Base-by-base conservation (phyloP, 2,113 vertebrate genomes). In the Indri indri region DNA sequence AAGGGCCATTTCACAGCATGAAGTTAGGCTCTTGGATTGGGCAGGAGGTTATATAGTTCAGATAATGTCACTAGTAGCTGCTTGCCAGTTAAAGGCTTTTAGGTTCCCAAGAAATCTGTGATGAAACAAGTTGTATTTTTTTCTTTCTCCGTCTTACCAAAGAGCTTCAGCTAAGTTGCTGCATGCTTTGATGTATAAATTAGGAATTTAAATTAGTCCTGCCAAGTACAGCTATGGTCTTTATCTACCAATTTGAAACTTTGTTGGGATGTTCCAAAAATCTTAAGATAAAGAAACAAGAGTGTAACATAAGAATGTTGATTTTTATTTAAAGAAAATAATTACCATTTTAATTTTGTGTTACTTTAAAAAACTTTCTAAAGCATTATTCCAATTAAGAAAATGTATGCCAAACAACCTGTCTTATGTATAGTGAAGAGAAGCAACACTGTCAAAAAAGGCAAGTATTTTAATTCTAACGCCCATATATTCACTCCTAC, bases 341-440 rank as follows among this genome's bases (percentile, higher is more conserved):
- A 90, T 95, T 81, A 85, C 5, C 54, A 96, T 92, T 94, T 96
- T 95, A 63, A 12, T 81, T 90, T 93, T 68, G 45, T 63, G 66
- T 45, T 92, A 57, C 20, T 87, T 96, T 63, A 6, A 23, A 63
- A 87, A 77, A n/a, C 20, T 37, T 93, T 82, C 34, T 40, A 68
- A 93, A 45, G 1, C 27, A 68, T 93, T 42, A 61, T 50, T 95
- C 59, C 34, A 93, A 84, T 85, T 76, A 86, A 65, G 71, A 94
- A 88, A 80, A 88, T 68, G 12, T 63, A 50, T 70, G 3, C 77
- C 83, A 93, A 93, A 88, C 66, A 94, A 76, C 30, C 9, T 90
- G 50, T 68, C 27, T 70, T 45, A 9, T 42, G 32, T 82, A 11
- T 25, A 87, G 16, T 65, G 30, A 77, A 95, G 77, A 85, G 32